Evolutionary conservation across 1,140 invertebrate genomes (phyloP).

Genomic region (Caenorhabditis tropicalis): DNA sequence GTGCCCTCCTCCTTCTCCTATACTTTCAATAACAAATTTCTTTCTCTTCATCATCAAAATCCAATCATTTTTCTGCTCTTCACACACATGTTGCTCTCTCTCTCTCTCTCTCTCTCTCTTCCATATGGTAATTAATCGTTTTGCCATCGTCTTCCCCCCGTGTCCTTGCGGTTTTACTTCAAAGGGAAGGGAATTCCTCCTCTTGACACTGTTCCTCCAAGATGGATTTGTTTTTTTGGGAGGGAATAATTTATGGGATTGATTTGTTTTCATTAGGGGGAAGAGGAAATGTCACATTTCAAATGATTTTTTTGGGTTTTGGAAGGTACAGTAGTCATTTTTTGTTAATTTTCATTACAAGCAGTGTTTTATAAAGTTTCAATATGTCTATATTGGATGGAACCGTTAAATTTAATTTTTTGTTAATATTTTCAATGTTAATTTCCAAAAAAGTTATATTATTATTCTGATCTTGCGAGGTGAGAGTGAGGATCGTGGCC

Average conservation of each 20-base stretch:
- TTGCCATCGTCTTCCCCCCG: not conserved
- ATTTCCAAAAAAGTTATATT: too few species aligned
- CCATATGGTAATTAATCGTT: constrained; percentile 35
- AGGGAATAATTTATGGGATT: not conserved
- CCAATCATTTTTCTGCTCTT: constrained; percentile 1
- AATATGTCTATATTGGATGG: too few species aligned
- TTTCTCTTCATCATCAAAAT: not conserved
- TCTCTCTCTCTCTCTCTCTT: too few species aligned
- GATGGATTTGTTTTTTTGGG: constrained; percentile 14
- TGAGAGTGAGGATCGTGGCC: too few species aligned
- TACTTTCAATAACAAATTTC: constrained; percentile 32
- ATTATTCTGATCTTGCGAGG: too few species aligned
- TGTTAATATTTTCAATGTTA: too few species aligned
- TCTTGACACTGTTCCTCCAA: not conserved
- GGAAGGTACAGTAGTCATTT: too few species aligned
- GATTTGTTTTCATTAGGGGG: not conserved
- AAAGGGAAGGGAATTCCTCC: not conserved
- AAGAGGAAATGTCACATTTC: too few species aligned
- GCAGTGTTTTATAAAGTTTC: too few species aligned
- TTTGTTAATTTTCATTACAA: not conserved
- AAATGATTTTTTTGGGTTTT: not conserved
- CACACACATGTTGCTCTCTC: not conserved
- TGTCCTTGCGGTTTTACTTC: not conserved
- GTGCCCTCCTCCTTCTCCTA: not conserved
- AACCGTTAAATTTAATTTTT: too few species aligned